Base-by-base conservation (phyloP, 2,888 invertebrate genomes). In the Conistra vaccinii region DNA sequence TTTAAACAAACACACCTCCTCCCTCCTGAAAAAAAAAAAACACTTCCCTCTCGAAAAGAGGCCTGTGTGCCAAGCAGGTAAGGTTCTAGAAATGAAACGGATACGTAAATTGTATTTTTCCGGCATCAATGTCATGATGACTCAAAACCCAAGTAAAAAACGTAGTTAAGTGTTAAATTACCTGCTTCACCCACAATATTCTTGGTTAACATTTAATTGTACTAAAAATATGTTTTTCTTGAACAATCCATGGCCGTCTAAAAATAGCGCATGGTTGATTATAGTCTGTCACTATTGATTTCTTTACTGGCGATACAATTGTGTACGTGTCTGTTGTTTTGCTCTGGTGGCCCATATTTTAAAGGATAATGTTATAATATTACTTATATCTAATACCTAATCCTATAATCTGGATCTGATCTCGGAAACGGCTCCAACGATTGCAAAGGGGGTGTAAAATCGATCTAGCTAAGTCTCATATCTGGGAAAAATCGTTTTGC, bases 161-260 rank as follows among this genome's bases (percentile, higher is more conserved):
- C 23, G 17, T 69, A 26, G 57, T 76, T 12, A 69, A 42, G 23
- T 51, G 55, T 55, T 65, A n/a, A 76, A 71, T 63, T 67, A 76
- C 58, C 12, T 51, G 42, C 42, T 61, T 60, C 26, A 57, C 12
- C 55, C n/a, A 45, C 62, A 51, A 61, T 58, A 53, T n/a, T 70
- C 32, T 69, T 65, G 57, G 12, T 63, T 42, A 67, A 61, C 48
- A 70, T 79, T 45, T 58, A 65, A 63, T 69, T 73, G 51, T 70
- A 26, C 70, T 75, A 71, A 65, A 84, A 80, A 70, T 70, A 76
- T 51, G 62, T 67, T 14, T 32, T 70, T 80, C 72, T 80, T 53
- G 39, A 60, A 76, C 58, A 67, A 65, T 77, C 26, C 76, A 77
- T 17, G 84, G 85, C 26, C 76, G 60, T 62, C 32, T 77, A 80